Percentiles rank a stretch among this genome's conserved stretches.
phyloP scores from a whole-genome alignment of 2,797 vertebrate genomes.

The Huso huso region DNA sequence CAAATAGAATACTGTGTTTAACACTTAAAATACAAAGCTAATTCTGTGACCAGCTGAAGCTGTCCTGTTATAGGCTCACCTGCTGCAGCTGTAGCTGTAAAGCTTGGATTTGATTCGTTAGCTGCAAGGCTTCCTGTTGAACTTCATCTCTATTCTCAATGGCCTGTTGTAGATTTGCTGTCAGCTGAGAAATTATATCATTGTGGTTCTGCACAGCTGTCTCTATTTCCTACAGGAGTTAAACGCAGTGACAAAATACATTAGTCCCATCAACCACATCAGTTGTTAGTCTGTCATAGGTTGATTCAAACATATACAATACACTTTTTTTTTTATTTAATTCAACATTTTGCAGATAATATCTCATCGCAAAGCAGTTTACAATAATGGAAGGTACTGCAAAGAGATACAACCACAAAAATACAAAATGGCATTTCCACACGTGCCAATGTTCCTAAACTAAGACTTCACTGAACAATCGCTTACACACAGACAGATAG shows the following conservation, averaged over 20 bases:
- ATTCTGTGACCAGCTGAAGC: background rate
- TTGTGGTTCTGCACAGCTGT: constrained; percentile 65
- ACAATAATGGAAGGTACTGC: too few relatives aligned
- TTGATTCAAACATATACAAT: too few relatives aligned
- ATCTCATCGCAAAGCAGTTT: too few relatives aligned
- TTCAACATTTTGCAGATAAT: too few relatives aligned
- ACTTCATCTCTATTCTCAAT: constrained; percentile 59
- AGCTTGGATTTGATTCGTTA: constrained; percentile 58
- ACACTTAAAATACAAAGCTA: background rate
- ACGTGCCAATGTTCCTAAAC: too few relatives aligned
- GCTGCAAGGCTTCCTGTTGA: constrained; percentile 55
- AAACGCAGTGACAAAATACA: background rate
- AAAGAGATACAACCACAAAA: too few relatives aligned
- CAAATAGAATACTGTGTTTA: background rate
- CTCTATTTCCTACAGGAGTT: constrained; percentile 54
- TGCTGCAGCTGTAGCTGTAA: constrained; percentile 71
- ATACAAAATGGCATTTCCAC: too few relatives aligned
- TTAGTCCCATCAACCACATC: too few relatives aligned
- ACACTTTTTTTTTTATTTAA: too few relatives aligned
- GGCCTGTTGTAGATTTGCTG: constrained; percentile 61
- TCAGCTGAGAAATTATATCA: constrained; percentile 65
- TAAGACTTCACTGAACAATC: too few relatives aligned
- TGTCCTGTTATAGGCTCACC: constrained; percentile 35
- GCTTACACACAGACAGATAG: too few relatives aligned
- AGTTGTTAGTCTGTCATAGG: background rate